Base-by-base conservation (phyloP, 2,888 invertebrate species). In the Aspidiotus destructor region DNA sequence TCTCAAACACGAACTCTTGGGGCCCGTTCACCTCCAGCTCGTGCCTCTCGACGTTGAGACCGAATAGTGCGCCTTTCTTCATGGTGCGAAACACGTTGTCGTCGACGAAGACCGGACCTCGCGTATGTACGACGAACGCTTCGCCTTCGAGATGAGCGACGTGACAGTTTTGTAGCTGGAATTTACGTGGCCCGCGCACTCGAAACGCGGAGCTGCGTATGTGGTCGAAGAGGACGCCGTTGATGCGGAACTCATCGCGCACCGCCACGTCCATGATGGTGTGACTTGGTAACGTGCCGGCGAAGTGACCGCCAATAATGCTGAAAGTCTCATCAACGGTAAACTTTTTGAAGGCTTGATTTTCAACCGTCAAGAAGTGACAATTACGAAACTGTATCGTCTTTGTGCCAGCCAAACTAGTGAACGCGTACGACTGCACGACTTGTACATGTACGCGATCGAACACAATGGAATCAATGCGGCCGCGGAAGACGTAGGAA, bases 301-400 rank as follows among this genome's bases (percentile, higher is more conserved):
- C 77, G 60, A 88, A 82, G 11, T 75, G 78, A 28, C 86, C 84
- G 6, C 86, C 84, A 55, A 81, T 80, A 63, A 91, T 77, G 72
- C 83, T 79, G 71, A 91, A 81, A 8, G 13, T 40, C 72, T 83
- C 82, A 48, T 83, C 81, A 0, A 86, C 83, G 41, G 84, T 82
- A 75, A 91, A 88, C 77, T 88, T 88, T 75, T 89, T 91, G 74
- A 91, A 89, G 2, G 88, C 84, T 78, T 89, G 84, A 54, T 82
- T 82, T 72, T 86, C 85, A 60, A 89, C 81, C 62, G 79, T 81
- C 55, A 82, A 79, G 58, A 87, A 80, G 3, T 76, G 76, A 69
- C 85, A 85, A 73, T 85, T 81, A 44, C 79, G 80, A 72, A 91
- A 78, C 72, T 83, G 82, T 70, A 90, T 80, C 63, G 80, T 82